Percentiles rank a stretch among this genome's conserved stretches.
These are phyloP conservation scores for Eurois occulta DNA, from an alignment of 2,888 invertebrate species.

Conservation along the genomic window DNA sequence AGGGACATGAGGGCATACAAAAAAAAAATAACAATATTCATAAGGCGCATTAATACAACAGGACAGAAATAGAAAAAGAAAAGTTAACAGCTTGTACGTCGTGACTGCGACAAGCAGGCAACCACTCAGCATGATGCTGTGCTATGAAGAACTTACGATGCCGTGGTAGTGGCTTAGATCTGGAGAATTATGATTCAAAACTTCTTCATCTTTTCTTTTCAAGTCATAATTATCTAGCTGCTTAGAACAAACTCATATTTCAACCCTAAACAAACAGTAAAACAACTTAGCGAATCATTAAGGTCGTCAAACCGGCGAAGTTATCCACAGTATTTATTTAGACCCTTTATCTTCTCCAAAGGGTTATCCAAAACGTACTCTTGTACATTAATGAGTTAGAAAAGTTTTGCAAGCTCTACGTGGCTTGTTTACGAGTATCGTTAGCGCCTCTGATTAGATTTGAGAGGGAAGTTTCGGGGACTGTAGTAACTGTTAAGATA, in stretches of 20 bases:
- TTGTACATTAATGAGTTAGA: constrained; percentile 63
- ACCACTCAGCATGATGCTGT: no score
- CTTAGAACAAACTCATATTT: neutral
- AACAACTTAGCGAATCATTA: constrained; percentile 22
- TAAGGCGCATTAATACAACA: no score
- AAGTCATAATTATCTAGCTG: no score
- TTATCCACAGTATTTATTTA: constrained; percentile 41
- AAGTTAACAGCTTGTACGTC: no score
- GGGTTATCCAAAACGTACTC: constrained; percentile 52
- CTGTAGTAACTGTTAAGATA: constrained; percentile 57
- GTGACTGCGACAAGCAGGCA: no score
- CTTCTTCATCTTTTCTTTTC: no score
- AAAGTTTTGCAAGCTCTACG: constrained; percentile 58
- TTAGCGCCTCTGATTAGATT: constrained; percentile 62
- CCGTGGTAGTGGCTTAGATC: no score
- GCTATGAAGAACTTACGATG: no score
- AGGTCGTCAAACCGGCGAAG: constrained; percentile 21
- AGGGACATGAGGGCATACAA: no score
- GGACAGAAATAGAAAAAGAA: no score
- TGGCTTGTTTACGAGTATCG: constrained; percentile 62
- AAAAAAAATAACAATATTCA: no score
- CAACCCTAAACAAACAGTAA: neutral
- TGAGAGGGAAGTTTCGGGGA: constrained; percentile 56
- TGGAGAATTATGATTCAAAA: no score
- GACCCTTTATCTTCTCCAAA: constrained; percentile 30